These are phyloP conservation scores for Harmothoe impar DNA, from an alignment of 2,888 invertebrate species.

Conservation along the genomic window DNA sequence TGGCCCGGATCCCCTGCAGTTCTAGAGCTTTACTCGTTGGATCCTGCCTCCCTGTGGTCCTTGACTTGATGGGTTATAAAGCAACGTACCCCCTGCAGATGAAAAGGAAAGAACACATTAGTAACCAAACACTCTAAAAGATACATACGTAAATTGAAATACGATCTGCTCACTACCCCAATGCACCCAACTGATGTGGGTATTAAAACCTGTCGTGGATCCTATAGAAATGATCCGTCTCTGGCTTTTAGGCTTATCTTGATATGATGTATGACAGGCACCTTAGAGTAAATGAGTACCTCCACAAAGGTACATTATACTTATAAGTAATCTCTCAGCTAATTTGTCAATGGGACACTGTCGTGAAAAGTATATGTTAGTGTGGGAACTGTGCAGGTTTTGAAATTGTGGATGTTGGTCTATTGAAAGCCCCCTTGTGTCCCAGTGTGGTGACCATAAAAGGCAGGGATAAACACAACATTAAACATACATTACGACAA, in stretches of 20 bases:
- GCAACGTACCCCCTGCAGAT: not conserved
- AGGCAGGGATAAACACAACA: no score
- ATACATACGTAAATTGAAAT: conserved; percentile 5
- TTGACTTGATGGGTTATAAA: not conserved
- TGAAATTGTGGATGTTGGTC: no score
- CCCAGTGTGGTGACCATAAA: no score
- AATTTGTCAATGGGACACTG: no score
- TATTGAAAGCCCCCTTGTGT: no score
- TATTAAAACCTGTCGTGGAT: not conserved
- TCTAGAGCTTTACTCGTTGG: no score
- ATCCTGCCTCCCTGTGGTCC: not conserved
- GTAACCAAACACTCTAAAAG: not conserved
- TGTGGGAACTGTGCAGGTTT: no score
- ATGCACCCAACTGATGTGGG: not conserved
- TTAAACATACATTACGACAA: no score
- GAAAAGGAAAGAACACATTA: conserved; percentile 1
- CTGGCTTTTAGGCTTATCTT: not conserved
- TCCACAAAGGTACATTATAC: not conserved
- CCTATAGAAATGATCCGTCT: not conserved
- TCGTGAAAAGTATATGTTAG: no score
- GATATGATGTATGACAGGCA: not conserved
- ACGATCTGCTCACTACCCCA: not conserved
- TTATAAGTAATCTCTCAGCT: no score
- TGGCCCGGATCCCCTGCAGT: no score
- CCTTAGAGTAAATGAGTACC: not conserved